phyloP scores from a whole-genome alignment of 2,888 invertebrate genomes.

The Hypolimnas misippus region DNA sequence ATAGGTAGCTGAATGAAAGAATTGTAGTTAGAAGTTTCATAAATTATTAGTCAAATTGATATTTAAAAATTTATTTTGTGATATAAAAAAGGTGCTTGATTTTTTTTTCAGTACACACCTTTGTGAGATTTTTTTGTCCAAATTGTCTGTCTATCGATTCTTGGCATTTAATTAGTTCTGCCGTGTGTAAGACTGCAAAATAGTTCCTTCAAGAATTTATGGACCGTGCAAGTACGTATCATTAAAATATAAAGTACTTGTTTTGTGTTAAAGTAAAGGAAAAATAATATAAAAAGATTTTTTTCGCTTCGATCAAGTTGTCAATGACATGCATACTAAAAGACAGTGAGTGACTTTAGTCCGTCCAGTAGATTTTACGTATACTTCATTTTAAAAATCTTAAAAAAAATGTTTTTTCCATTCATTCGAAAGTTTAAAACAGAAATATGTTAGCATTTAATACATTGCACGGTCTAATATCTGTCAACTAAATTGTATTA shows the following conservation, averaged over 20 bases:
- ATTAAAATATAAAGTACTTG: not conserved
- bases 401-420: too few relatives aligned
- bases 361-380: slow-evolving; percentile 6
- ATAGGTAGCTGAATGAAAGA: slow-evolving; percentile 23
- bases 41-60: slow-evolving; percentile 25
- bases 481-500: not conserved
- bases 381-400: too few relatives aligned
- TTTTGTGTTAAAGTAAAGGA: too few relatives aligned
- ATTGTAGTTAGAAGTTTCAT: slow-evolving; percentile 3
- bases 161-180: slow-evolving; percentile 38
- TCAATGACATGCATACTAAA: not conserved
- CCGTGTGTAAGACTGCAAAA: slow-evolving; percentile 39
- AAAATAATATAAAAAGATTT: too few relatives aligned
- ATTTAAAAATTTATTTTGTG: slow-evolving; percentile 33
- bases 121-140: slow-evolving; percentile 25
- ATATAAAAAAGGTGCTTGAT: slow-evolving; percentile 34
- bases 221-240: slow-evolving; percentile 1
- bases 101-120: slow-evolving; percentile 16
- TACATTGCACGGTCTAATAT: not conserved
- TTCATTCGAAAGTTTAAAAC: too few relatives aligned
- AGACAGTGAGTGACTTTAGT: not conserved
- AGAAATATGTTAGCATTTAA: too few relatives aligned
- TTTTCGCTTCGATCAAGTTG: not conserved
- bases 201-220: slow-evolving; percentile 2
- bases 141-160: slow-evolving; percentile 17